A percentile compares a stretch with the other conserved stretches of the same genome.
Conservation (phyloP, 2,888 invertebrate genomes). For the Empis livida region DNA sequence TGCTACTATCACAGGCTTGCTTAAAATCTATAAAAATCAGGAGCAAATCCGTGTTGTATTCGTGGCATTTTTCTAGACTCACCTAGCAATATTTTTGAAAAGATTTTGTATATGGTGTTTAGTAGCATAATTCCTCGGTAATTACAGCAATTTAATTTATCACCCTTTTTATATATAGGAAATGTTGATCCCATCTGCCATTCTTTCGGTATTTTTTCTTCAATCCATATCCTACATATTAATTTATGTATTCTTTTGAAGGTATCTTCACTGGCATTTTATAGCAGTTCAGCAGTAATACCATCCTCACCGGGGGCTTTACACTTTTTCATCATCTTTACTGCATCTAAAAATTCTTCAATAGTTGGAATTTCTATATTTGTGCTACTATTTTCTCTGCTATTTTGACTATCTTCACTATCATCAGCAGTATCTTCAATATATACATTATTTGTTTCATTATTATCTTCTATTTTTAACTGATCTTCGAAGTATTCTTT, state of each 20-base stretch:
- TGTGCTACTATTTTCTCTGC: background rate
- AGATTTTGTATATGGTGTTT: no score
- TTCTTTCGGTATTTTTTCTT: conserved; percentile 1
- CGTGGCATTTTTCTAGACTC: no score
- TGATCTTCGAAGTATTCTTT: background rate
- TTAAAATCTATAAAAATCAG: no score
- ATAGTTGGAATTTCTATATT: background rate
- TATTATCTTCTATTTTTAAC: background rate
- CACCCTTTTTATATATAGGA: no score
- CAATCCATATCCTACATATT: background rate
- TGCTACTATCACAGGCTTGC: no score
- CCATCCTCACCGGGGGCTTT: conserved; percentile 1
- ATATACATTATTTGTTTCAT: no score
- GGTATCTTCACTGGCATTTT: background rate
- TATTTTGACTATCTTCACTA: background rate
- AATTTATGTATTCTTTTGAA: background rate
- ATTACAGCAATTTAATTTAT: no score
- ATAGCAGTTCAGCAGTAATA: conserved; percentile 1
- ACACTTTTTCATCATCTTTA: background rate
- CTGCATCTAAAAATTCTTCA: background rate
- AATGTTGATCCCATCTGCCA: no score
- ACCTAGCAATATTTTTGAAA: no score
- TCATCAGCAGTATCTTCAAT: no score
- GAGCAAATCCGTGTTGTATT: no score
- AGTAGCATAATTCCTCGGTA: no score